Evolutionary conservation across 1,140 invertebrate genomes (phyloP).

Genomic region (Lamellibrachia luymesi): DNA sequence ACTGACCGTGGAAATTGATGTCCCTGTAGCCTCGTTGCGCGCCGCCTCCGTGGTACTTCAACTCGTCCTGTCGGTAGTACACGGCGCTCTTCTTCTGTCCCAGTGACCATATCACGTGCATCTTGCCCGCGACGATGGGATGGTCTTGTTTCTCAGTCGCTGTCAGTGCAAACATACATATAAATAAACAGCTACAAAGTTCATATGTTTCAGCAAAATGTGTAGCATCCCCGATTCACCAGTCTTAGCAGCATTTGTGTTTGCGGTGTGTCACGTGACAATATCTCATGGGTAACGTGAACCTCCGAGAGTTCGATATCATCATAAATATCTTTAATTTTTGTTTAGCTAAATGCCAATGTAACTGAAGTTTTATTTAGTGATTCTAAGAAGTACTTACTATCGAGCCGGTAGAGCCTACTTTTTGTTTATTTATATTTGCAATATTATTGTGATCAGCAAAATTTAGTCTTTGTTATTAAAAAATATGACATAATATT

Average conservation of each 20-base stretch:
- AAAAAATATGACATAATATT: no score
- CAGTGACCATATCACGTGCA: conserved; percentile 92
- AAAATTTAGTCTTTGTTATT: background rate
- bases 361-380: background rate
- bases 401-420: no score
- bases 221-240: background rate
- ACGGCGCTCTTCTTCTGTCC: conserved; percentile 75
- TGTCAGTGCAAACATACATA: conserved; percentile 30
- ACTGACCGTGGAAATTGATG: background rate
- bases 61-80: conserved; percentile 84
- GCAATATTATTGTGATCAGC: background rate
- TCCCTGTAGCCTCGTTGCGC: background rate
- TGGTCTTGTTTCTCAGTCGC: conserved; percentile 81
- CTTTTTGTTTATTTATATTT: background rate
- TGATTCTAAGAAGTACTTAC: no score
- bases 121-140: conserved; percentile 73
- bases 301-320: background rate
- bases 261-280: background rate
- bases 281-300: background rate
- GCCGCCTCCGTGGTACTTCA: conserved; percentile 76
- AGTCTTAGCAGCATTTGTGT: background rate
- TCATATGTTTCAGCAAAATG: background rate
- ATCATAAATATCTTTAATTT: background rate
- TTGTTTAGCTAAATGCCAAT: background rate
- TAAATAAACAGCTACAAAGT: background rate